Evolutionary conservation across 2,797 vertebrate species (phyloP), one percentile per base, ranked within the genome.

Genomic region (Sebastiscus albofasciatus): DNA sequence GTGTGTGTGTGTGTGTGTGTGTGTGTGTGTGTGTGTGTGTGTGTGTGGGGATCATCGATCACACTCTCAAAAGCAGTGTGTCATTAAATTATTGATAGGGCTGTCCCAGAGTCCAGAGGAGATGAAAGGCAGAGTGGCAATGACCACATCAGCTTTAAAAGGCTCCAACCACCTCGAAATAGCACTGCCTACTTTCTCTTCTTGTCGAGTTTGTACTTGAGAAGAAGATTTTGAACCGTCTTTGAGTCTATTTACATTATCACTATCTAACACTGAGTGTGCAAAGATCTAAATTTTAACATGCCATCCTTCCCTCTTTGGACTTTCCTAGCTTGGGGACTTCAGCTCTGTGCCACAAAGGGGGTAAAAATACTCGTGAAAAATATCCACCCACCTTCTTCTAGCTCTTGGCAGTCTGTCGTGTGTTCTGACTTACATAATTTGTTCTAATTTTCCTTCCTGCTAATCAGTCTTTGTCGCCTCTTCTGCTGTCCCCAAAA

Each of bases 11-110:
- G 54, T 59, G 72, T 42, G 33, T 16, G 39, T 14, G 39, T 33
- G 29, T 20, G 52, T 58, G 72, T 65, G 33, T 39, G 12, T 39
- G n/a, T 80, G 66, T 62, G 42, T n/a, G 54, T 59, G 72, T 42
- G 33, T 16, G 39, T 14, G 39, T 33, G 29, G 46, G 60, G 1
- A 27, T 84, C 82, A 94, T 92, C 11, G 87, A 93, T 93, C 91
- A 86, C 60, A 64, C 83, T 74, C 77, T 74, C 71, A 84, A 90
- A 80, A 84, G 85, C 82, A 81, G 73, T 29, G 72, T n/a, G 77
- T 75, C 72, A 82, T 74, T 95, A 85, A 93, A 94, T 95, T 91
- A 95, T 94, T 93, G 87, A 94, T 93, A 39, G 78, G 3, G 42
- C 68, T 81, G 86, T 72, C 77, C 91, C 83, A 85, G 87, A 90